Evolutionary conservation across 2,113 vertebrate species (phyloP).

Genomic region (Etia nguti): DNA sequence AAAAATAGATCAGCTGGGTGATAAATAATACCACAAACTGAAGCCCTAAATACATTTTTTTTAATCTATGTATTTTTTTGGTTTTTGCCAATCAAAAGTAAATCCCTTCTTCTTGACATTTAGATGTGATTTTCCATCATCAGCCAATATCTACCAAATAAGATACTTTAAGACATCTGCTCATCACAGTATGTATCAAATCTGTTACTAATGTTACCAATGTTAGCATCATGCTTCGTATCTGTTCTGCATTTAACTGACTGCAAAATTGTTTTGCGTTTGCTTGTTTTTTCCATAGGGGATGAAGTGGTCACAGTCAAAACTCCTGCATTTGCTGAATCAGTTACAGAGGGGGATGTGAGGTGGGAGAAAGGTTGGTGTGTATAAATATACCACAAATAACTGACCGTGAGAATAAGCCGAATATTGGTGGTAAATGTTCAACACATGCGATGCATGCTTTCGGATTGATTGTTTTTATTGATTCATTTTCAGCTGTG

Average conservation of each 20-base stretch:
- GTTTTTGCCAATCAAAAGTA: background rate
- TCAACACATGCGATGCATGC: background rate
- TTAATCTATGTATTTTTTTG: background rate
- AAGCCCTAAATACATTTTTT: background rate
- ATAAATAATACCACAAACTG: background rate
- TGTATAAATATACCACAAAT: background rate
- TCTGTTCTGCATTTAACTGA: background rate
- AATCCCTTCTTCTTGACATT: background rate
- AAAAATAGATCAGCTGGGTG: background rate
- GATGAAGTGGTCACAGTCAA: slow-evolving; percentile 87
- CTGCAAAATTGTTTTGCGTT: background rate
- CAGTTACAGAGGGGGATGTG: slow-evolving; percentile 95
- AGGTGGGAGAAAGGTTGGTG: slow-evolving; percentile 95
- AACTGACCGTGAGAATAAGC: background rate
- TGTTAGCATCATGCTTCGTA: background rate
- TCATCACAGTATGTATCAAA: slow-evolving; percentile 75
- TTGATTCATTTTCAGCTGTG: slow-evolving; percentile 78
- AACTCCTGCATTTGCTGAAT: slow-evolving; percentile 93
- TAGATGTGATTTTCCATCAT: slow-evolving; percentile 69
- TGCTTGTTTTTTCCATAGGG: slow-evolving; percentile 58
- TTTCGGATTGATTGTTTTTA: background rate
- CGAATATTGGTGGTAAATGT: background rate
- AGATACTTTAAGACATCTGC: slow-evolving; percentile 85
- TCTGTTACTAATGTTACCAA: too few species aligned
- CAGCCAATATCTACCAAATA: slow-evolving; percentile 68